These are phyloP conservation scores for Parnassius glacialis DNA, from an alignment of 2,888 invertebrate genomes.

Conservation along the genomic window DNA sequence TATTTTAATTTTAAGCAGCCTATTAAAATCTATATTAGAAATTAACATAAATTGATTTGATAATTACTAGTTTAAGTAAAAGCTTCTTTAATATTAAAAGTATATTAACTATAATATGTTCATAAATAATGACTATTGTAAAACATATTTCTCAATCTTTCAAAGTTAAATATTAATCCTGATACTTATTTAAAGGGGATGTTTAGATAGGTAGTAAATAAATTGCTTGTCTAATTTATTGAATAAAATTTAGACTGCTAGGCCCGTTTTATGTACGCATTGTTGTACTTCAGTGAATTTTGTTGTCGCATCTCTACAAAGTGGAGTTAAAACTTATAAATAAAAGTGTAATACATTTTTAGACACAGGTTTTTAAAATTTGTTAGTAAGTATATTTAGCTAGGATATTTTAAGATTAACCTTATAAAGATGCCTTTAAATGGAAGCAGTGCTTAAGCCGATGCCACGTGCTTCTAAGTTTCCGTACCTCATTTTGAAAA, in stretches of 20 bases:
- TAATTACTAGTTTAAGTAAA: neutral
- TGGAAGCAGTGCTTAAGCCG: neutral
- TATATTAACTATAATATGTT: neutral
- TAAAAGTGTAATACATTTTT: slow-evolving; percentile 13
- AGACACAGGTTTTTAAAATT: slow-evolving; percentile 18
- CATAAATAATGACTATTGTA: neutral
- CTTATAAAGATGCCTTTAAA: slow-evolving; percentile 15
- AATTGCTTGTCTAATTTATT: slow-evolving; percentile 14
- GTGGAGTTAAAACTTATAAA: slow-evolving; percentile 18
- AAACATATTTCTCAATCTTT: slow-evolving; percentile 13
- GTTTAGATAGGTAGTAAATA: slow-evolving; percentile 13
- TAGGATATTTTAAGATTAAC: slow-evolving; percentile 14
- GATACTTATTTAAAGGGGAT: neutral
- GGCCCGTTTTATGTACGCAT: slow-evolving; percentile 10
- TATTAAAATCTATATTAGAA: slow-evolving; percentile 9
- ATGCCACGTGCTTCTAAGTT: slow-evolving; percentile 5
- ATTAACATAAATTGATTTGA: neutral
- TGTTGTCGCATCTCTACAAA: slow-evolving; percentile 16
- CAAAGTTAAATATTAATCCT: no score
- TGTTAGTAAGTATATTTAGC: slow-evolving; percentile 20
- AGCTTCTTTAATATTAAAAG: no score
- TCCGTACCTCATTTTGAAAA: slow-evolving; percentile 1
- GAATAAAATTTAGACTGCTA: slow-evolving; percentile 21
- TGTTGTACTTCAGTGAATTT: slow-evolving; percentile 16
- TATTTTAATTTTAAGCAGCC: no score